Evolutionary conservation across 2,888 invertebrate genomes (phyloP).

Genomic region (Idaea biselata): DNA sequence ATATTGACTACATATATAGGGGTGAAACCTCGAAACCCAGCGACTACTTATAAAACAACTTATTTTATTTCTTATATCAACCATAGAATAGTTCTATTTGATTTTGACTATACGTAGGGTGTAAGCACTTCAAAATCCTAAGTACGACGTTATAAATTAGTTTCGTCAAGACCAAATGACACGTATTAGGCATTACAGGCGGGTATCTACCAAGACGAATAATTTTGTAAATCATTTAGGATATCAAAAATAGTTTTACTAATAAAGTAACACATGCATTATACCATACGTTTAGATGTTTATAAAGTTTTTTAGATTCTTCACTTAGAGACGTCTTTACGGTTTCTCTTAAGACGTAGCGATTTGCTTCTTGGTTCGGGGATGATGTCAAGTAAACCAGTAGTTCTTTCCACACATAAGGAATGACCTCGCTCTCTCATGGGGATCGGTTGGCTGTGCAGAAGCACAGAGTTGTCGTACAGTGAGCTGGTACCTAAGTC

Average conservation of each 20-base stretch:
- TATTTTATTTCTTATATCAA: neutral
- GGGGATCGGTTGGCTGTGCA: conserved; percentile 37
- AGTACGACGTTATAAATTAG: neutral
- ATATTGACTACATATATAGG: no score
- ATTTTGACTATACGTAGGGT: neutral
- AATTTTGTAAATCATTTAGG: conserved; percentile 26
- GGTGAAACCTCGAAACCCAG: no score
- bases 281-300: neutral
- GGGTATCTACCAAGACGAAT: neutral
- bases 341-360: conserved; percentile 56
- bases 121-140: neutral
- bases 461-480: conserved; percentile 40
- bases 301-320: conserved; percentile 12
- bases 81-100: neutral
- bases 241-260: conserved; percentile 47
- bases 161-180: neutral
- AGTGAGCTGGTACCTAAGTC: conserved; percentile 39
- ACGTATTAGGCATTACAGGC: neutral
- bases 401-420: conserved; percentile 56
- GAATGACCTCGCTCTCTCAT: conserved; percentile 62
- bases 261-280: neutral
- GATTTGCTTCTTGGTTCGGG: conserved; percentile 68
- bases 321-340: conserved; percentile 43
- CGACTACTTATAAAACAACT: neutral
- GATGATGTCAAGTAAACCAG: conserved; percentile 46